These are phyloP conservation scores for Zhuqinia jingwanae DNA, from an alignment of 2,888 invertebrate genomes.

Conservation along the genomic window DNA sequence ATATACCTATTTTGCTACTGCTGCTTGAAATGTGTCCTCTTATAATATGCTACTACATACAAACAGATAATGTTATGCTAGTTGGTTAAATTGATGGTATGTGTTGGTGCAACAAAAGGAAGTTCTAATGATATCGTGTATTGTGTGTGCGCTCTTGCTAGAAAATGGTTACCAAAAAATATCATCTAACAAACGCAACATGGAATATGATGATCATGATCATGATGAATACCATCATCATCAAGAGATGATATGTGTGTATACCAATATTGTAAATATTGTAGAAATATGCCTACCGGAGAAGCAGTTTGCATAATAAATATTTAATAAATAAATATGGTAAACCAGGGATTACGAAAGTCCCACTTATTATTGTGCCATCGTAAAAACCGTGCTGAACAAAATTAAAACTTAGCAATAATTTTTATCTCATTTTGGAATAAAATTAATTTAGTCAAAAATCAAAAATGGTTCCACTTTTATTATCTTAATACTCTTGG, in stretches of 20 bases:
- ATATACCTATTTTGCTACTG: background rate
- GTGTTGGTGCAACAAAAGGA: slow-evolving; percentile 51
- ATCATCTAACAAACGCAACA: background rate
- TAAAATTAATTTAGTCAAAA: too few species aligned
- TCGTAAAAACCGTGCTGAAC: too few species aligned
- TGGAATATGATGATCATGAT: background rate
- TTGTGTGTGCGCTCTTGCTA: background rate
- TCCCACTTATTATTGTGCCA: too few species aligned
- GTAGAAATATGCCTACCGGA: background rate
- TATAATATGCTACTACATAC: background rate
- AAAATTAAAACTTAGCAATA: too few species aligned
- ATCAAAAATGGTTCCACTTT: too few species aligned
- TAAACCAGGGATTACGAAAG: too few species aligned
- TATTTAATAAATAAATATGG: too few species aligned
- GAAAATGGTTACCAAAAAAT: slow-evolving; percentile 1
- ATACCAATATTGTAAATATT: slow-evolving; percentile 20
- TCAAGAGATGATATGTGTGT: background rate
- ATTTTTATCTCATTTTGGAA: too few species aligned
- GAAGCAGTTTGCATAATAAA: slow-evolving; percentile 16
- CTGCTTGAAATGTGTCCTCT: background rate
- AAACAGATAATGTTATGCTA: too few species aligned
- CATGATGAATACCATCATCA: slow-evolving; percentile 21
- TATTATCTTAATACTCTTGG: too few species aligned
- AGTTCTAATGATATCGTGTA: slow-evolving; percentile 44
- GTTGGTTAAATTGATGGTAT: slow-evolving; percentile 24